Base-by-base conservation (phyloP, 1,140 invertebrate genomes). In the Mylabris phalerata region DNA sequence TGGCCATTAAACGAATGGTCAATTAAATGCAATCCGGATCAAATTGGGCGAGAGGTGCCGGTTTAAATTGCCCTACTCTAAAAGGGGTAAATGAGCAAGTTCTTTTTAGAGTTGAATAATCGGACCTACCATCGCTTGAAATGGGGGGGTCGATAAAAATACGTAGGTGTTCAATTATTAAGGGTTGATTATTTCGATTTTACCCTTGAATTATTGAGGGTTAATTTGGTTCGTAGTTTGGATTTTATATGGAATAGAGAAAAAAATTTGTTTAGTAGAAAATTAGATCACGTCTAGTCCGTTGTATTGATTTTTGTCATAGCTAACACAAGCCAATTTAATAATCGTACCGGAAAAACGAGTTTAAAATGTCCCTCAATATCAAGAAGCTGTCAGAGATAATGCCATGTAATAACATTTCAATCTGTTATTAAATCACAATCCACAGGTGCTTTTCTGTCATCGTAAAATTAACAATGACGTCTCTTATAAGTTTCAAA, bases 351-450 rank as follows among this genome's bases (percentile, higher is more conserved):
- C 58, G 7, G 32, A 60, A 59, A 55, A 55, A 45, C 48, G 50
- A 60, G 42, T 60, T 60, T 60, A 60, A 60, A 60, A 42, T 51
- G 48, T 46, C 48, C 51, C 58, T 51, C 32, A 32, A 40, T 60
- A 60, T 60, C 58, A 60, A 60, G 51, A 39, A 43, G 24, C 58
- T 60, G 58, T 60, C 58, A 54, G 47, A 60, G 54, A 54, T 60
- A 60, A 60, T 60, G 43, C 51, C 51, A 27, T 50, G 51, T 60
- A 60, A 60, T 60, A 54, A 55, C 58, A 54, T 55, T 55, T 54
- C 58, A 60, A 60, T 60, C 58, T 60, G 58, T 55, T 60, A 60
- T 60, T 60, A 55, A 60, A 60, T 60, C 58, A 60, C 51, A 50
- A 55, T 60, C 58, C 58, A 60, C 58, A 60, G 58, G 58, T 60